These are phyloP conservation scores for Lytechinus pictus DNA, from an alignment of 35 echinoderm and acorn worm species.

Conservation along the genomic window DNA sequence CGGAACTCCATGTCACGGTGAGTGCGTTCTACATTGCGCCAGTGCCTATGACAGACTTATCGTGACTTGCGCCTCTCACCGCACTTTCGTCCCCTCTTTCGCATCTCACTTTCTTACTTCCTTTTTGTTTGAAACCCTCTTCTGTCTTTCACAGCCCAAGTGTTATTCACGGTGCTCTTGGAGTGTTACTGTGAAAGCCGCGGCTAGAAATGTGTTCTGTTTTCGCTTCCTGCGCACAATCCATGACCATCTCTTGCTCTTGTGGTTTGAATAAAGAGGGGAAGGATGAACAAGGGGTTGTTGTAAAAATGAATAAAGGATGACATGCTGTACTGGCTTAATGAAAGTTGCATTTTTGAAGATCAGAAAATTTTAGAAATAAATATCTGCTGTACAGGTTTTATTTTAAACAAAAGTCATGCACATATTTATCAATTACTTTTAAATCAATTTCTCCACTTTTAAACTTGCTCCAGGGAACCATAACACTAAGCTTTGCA, in stretches of 20 bases:
- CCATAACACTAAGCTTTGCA: too few relatives aligned
- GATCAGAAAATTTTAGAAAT: background rate
- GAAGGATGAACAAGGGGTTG: background rate
- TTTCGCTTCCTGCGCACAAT: slow-evolving; percentile 47
- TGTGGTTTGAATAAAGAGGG: background rate
- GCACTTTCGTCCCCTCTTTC: background rate
- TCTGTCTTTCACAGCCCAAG: slow-evolving; percentile 35
- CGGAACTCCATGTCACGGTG: background rate
- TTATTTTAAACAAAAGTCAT: too few relatives aligned
- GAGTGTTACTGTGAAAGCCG: slow-evolving; percentile 52
- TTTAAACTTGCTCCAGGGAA: too few relatives aligned
- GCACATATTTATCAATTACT: too few relatives aligned
- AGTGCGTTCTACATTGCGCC: slow-evolving; percentile 44
- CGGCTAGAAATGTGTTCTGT: slow-evolving; percentile 46
- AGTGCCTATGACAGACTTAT: slow-evolving; percentile 32
- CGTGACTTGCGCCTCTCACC: background rate
- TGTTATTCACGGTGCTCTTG: slow-evolving; percentile 37
- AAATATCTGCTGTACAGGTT: too few relatives aligned
- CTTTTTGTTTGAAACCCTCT: slow-evolving; percentile 14
- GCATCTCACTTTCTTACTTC: slow-evolving; percentile 10
- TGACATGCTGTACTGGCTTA: background rate
- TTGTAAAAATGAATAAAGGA: background rate
- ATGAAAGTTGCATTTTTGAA: background rate
- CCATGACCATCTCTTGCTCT: slow-evolving; percentile 32
- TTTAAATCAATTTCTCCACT: too few relatives aligned